Evolutionary conservation across 2,888 invertebrate genomes (phyloP).

Genomic region (Yponomeuta sedellus): DNA sequence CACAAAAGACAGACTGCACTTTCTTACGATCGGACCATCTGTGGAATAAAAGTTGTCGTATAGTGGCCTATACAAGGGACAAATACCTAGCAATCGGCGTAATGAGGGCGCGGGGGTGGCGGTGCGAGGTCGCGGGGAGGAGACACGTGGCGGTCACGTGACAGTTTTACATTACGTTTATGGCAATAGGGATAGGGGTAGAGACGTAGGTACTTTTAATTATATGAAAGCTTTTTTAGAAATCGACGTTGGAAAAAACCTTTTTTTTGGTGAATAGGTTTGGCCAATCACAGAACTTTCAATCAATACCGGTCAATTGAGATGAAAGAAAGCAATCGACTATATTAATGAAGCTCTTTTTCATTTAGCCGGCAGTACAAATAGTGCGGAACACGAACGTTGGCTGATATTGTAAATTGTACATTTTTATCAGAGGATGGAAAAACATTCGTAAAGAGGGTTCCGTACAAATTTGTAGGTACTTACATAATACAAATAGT

Average conservation of each 20-base stretch:
- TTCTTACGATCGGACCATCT: too few relatives aligned
- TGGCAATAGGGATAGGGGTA: conserved; percentile 27
- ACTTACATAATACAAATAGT: too few relatives aligned
- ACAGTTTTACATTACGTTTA: conserved; percentile 53
- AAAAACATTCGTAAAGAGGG: too few relatives aligned
- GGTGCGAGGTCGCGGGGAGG: conserved; percentile 28
- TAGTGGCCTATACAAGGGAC: conserved; percentile 49
- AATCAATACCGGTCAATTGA: too few relatives aligned
- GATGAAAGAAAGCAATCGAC: too few relatives aligned
- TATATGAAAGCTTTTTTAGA: conserved; percentile 1
- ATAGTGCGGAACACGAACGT: too few relatives aligned
- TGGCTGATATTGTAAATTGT: too few relatives aligned
- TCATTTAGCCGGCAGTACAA: too few relatives aligned
- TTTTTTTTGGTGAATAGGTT: not conserved
- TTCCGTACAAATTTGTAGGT: too few relatives aligned
- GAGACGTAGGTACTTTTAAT: conserved; percentile 36
- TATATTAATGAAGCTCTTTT: too few relatives aligned
- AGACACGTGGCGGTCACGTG: conserved; percentile 67
- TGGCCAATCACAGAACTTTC: not conserved
- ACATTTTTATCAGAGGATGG: too few relatives aligned
- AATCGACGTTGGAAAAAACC: not conserved
- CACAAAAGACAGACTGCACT: too few relatives aligned
- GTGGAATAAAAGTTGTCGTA: not conserved
- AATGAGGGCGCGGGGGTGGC: conserved; percentile 55
- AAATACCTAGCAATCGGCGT: conserved; percentile 67